Conservation (phyloP, 2,113 vertebrate genomes). For the Corythornis cristatus region DNA sequence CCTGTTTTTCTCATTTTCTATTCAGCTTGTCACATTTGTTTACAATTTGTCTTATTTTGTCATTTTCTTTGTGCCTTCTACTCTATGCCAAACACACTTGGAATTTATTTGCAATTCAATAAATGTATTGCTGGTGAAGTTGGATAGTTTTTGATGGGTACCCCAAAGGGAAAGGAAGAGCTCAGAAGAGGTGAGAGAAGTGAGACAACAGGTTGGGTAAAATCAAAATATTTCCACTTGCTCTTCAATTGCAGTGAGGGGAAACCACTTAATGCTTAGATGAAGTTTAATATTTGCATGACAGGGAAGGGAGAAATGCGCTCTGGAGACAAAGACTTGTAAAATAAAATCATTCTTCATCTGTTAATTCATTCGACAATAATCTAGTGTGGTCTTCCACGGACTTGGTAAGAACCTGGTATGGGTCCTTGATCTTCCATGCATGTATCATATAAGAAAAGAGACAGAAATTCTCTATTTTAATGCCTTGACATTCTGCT, state of each 20-base stretch:
- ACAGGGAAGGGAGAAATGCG: neutral
- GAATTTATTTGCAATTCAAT: constrained; percentile 1
- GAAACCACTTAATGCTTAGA: neutral
- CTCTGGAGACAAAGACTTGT: neutral
- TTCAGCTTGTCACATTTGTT: constrained; percentile 55
- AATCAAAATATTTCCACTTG: neutral
- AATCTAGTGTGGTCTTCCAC: neutral
- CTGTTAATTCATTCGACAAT: neutral
- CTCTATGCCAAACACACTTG: neutral
- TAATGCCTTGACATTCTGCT: neutral
- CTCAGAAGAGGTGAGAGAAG: neutral
- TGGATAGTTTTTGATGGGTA: neutral
- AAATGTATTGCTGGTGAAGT: neutral
- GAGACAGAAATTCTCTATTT: neutral
- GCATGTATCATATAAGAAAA: neutral
- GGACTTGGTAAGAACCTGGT: neutral
- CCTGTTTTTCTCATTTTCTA: constrained; percentile 44
- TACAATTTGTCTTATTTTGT: constrained; percentile 58
- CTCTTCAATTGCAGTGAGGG: neutral
- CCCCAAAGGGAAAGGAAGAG: neutral
- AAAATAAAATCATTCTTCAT: neutral
- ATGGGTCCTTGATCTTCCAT: neutral
- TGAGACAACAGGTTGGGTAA: neutral
- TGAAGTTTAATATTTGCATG: neutral
- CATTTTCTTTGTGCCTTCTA: constrained; percentile 27